phyloP scores from a whole-genome alignment of 2,113 vertebrate species.

The Oceanites oceanicus region DNA sequence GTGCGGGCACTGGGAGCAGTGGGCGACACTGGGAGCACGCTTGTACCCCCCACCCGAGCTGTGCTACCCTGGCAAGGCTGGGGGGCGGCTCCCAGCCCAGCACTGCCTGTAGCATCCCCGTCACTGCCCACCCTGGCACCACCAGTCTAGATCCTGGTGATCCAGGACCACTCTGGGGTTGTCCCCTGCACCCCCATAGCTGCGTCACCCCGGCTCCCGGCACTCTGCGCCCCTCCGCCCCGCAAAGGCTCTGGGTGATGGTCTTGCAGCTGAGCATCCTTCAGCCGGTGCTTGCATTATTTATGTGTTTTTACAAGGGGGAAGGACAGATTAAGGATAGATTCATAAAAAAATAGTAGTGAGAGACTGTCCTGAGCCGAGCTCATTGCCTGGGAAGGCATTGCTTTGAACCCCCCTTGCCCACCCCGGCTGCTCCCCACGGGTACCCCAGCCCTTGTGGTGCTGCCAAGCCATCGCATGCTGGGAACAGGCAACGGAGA shows the following conservation, averaged over 20 bases:
- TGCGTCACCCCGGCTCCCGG: neutral
- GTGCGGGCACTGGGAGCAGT: neutral
- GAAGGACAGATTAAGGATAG: neutral
- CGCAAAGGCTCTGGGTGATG: neutral
- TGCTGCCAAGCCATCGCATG: neutral
- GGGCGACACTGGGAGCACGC: fast-evolving
- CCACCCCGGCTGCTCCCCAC: neutral
- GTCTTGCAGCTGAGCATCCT: neutral
- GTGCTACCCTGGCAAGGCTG: neutral
- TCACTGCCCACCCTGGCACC: neutral
- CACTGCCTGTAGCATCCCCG: neutral
- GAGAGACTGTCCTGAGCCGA: neutral
- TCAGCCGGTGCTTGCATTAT: neutral
- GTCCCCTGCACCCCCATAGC: no score
- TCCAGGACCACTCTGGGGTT: no score
- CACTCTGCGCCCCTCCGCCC: neutral
- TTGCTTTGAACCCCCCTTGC: neutral
- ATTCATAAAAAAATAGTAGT: neutral
- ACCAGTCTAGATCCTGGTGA: neutral
- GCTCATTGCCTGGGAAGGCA: neutral
- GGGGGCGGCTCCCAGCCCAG: neutral
- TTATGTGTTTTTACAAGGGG: neutral
- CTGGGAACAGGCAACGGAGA: neutral
- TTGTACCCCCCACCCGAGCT: neutral
- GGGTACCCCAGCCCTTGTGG: fast-evolving